phyloP scores from a whole-genome alignment of 2,797 vertebrate species.

The Acrossocheilus wenchowensis region DNA sequence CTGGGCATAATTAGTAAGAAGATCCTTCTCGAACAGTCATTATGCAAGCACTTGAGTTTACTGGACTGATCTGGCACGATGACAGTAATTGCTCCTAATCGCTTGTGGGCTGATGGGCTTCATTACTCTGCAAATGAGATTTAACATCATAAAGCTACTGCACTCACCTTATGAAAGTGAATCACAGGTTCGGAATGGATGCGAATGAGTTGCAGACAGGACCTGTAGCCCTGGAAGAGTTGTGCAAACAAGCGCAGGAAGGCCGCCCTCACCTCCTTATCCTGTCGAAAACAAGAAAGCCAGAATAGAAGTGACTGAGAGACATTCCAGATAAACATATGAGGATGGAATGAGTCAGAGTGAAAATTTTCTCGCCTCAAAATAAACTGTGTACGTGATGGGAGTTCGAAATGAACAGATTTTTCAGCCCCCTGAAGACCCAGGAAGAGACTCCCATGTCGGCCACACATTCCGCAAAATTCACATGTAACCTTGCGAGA shows the following conservation, averaged over 20 bases:
- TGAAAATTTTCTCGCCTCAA: slow-evolving; percentile 44
- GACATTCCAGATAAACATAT: slow-evolving; percentile 31
- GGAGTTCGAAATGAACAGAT: slow-evolving; percentile 37
- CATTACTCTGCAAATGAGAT: slow-evolving; percentile 18
- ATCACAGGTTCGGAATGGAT: slow-evolving; percentile 98
- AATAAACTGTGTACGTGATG: slow-evolving; percentile 49
- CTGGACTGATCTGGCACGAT: slow-evolving; percentile 40
- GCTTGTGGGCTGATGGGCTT: slow-evolving; percentile 5
- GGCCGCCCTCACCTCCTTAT: slow-evolving; percentile 96
- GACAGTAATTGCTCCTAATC: slow-evolving; percentile 45
- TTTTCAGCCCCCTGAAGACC: slow-evolving; percentile 31
- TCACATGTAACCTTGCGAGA: neutral
- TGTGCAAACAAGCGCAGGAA: slow-evolving; percentile 98
- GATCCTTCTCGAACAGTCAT: slow-evolving; percentile 6
- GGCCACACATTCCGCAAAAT: slow-evolving; percentile 24
- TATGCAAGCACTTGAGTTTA: slow-evolving; percentile 2
- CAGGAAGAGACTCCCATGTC: slow-evolving; percentile 54
- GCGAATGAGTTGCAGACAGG: slow-evolving; percentile 97
- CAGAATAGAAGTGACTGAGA: slow-evolving; percentile 29
- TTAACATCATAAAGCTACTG: slow-evolving; percentile 46
- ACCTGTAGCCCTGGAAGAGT: slow-evolving; percentile 98
- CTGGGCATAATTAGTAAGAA: neutral
- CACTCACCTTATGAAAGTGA: slow-evolving; percentile 97
- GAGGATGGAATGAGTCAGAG: slow-evolving; percentile 46
- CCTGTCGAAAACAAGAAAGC: slow-evolving; percentile 76